These are phyloP conservation scores for Kryptolebias marmoratus DNA, from an alignment of 2,113 vertebrate genomes.

Conservation along the genomic window DNA sequence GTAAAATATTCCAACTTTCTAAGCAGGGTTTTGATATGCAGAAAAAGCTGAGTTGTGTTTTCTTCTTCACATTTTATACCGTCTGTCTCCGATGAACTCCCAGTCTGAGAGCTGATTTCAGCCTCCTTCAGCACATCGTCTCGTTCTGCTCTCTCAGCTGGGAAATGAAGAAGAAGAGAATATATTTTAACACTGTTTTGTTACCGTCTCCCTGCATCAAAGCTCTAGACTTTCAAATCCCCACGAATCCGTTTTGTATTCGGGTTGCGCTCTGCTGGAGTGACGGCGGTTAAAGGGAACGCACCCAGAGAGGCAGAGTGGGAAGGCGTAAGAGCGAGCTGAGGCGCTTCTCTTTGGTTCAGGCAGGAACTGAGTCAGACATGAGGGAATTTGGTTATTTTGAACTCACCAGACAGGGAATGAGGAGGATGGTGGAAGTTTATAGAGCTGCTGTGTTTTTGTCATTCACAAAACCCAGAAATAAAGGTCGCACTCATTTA, in stretches of 20 bases:
- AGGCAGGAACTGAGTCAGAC: conserved; percentile 37
- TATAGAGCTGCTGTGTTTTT: conserved; percentile 24
- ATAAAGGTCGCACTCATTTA: conserved; percentile 11
- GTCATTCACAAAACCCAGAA: background rate
- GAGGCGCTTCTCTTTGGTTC: conserved; percentile 22
- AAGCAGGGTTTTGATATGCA: too few relatives aligned
- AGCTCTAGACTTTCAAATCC: conserved; percentile 28
- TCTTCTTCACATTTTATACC: too few relatives aligned
- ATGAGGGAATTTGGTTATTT: conserved; percentile 26
- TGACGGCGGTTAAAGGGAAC: conserved; percentile 38
- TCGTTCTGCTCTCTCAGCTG: background rate
- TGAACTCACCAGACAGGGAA: background rate
- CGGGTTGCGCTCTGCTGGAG: conserved; percentile 22
- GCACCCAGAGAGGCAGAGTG: conserved; percentile 27
- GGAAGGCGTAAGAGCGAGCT: conserved; percentile 11
- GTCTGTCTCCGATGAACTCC: background rate
- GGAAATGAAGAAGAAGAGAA: conserved; percentile 5
- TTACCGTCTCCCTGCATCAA: conserved; percentile 19
- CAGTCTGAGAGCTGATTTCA: background rate
- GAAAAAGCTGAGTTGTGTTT: too few relatives aligned
- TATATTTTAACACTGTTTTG: conserved; percentile 3
- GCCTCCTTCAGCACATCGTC: conserved; percentile 7
- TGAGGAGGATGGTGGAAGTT: conserved; percentile 22
- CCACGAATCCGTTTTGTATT: conserved; percentile 44
- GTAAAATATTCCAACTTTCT: too few relatives aligned